These are phyloP conservation scores for Mesoclemmys tuberculata DNA, from an alignment of 2,113 vertebrate species.

Conservation along the genomic window DNA sequence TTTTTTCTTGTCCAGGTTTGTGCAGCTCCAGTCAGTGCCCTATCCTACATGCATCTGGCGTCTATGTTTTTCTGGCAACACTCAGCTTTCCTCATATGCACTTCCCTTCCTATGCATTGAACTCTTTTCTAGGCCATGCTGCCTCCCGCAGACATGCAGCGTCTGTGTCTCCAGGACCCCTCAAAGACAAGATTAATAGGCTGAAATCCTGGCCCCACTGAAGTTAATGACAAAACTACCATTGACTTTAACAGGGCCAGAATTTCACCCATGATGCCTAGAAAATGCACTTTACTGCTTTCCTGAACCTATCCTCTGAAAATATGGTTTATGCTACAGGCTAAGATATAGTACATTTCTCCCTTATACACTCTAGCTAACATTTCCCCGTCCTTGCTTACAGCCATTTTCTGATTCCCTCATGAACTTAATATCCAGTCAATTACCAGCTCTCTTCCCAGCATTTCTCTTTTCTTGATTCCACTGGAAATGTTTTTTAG, in stretches of 20 bases:
- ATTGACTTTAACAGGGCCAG: neutral
- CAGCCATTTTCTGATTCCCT: neutral
- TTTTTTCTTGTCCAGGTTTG: neutral
- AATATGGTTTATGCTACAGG: neutral
- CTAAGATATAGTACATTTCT: neutral
- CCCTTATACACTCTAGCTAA: neutral
- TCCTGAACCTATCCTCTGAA: neutral
- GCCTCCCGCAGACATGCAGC: neutral
- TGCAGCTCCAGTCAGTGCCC: neutral
- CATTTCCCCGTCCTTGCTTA: neutral
- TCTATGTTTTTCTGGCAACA: neutral
- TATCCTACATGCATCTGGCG: rapidly evolving
- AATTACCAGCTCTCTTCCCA: neutral
- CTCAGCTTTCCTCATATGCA: rapidly evolving
- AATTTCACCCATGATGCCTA: neutral
- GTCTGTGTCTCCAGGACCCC: neutral
- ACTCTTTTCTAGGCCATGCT: neutral
- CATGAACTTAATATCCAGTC: no score
- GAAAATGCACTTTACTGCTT: neutral
- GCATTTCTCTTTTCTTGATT: neutral
- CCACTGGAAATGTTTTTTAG: neutral
- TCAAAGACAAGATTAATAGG: neutral
- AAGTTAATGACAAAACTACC: constrained; percentile 1
- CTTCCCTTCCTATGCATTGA: neutral
- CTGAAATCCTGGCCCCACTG: neutral